These are phyloP conservation scores for Machimus rusticus DNA, from an alignment of 2,888 invertebrate genomes.

Conservation along the genomic window DNA sequence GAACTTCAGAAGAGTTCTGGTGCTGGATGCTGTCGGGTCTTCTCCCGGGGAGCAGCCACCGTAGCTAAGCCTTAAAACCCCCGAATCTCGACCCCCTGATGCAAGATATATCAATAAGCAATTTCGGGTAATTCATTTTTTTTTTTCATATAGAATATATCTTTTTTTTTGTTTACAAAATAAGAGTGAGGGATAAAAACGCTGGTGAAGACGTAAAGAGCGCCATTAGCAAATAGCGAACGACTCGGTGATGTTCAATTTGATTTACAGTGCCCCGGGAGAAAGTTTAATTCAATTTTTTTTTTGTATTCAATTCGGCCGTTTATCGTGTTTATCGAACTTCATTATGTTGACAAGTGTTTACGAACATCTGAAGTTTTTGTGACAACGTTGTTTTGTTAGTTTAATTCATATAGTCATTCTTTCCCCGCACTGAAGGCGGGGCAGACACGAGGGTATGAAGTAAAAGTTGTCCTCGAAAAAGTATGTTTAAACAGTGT, in stretches of 20 bases:
- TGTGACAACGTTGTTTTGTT: not conserved
- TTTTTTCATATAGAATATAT: not conserved
- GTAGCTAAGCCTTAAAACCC: not conserved
- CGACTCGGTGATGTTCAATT: not conserved
- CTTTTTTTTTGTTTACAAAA: not conserved
- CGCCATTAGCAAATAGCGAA: not conserved
- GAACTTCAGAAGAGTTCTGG: not conserved
- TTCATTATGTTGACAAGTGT: not conserved
- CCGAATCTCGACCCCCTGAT: not conserved
- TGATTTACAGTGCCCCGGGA: not conserved
- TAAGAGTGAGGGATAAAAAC: not conserved
- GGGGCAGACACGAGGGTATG: not conserved
- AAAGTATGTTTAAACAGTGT: not conserved
- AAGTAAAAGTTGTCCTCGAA: not conserved
- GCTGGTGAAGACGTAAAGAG: not conserved
- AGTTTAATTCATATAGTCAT: not conserved
- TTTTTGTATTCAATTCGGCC: not conserved
- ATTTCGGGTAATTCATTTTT: constrained; percentile 4
- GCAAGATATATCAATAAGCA: constrained; percentile 10
- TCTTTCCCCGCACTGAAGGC: not conserved
- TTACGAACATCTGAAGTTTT: not conserved
- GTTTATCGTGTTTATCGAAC: not conserved
- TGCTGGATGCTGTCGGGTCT: not conserved
- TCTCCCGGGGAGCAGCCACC: not conserved
- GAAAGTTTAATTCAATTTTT: not conserved